phyloP scores from a whole-genome alignment of 2,113 vertebrate species.

The Oncorhynchus nerka region DNA sequence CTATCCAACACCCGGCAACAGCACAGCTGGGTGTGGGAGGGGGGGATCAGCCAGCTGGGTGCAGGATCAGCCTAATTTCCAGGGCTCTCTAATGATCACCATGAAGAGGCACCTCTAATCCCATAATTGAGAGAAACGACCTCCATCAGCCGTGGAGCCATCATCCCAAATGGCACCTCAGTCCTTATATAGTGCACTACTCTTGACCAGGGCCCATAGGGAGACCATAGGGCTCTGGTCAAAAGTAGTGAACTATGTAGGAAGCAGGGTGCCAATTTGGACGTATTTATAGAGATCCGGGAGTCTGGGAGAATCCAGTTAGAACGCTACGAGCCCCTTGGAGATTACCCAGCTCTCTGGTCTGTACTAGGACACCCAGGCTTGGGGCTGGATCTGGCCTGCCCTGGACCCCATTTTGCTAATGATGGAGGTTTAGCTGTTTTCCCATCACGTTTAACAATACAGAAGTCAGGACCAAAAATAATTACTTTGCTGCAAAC shows the following conservation, averaged over 20 bases:
- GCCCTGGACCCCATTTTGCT: neutral
- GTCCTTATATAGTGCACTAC: neutral
- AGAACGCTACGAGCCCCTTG: constrained; percentile 27
- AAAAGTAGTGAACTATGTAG: too few relatives aligned
- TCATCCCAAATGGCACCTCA: too few relatives aligned
- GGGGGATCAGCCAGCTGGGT: constrained; percentile 46
- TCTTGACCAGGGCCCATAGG: too few relatives aligned
- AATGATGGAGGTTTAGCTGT: constrained; percentile 19
- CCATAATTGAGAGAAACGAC: constrained; percentile 67
- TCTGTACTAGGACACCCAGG: too few relatives aligned
- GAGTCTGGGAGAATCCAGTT: constrained; percentile 54
- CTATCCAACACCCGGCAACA: constrained; percentile 57
- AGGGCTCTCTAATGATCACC: constrained; percentile 64
- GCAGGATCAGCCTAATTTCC: constrained; percentile 72
- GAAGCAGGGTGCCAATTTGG: neutral
- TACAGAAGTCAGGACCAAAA: neutral
- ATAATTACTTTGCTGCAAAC: neutral
- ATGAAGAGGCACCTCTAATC: constrained; percentile 69
- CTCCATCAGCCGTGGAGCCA: constrained; percentile 44
- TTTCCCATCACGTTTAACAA: too few relatives aligned
- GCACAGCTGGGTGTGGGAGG: constrained; percentile 61
- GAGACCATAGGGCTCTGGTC: too few relatives aligned
- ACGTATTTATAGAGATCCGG: constrained; percentile 36
- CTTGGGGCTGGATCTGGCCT: constrained; percentile 9
- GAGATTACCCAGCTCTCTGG: too few relatives aligned